Evolutionary conservation across 2,888 invertebrate species (phyloP).

Genomic region (Sarcophaga variegata): DNA sequence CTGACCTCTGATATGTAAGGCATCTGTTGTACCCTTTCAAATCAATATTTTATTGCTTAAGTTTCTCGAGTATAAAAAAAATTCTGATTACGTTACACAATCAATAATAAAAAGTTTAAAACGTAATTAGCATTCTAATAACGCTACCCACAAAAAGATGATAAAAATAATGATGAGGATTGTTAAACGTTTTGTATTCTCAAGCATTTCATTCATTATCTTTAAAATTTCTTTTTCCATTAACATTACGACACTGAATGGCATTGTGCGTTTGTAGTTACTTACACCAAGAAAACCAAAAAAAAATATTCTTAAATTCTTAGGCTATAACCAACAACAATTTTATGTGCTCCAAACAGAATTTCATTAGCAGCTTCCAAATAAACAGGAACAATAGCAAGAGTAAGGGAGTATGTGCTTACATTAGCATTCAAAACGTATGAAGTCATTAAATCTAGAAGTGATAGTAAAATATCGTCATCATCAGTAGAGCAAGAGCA

Average conservation of each 20-base stretch:
- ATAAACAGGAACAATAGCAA: neutral
- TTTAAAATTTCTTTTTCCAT: conserved; percentile 28
- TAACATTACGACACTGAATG: conserved; percentile 54
- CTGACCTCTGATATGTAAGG: too few species aligned
- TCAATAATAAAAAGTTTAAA: too few species aligned
- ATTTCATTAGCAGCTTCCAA: neutral
- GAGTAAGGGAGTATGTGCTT: conserved; percentile 22
- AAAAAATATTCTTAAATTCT: neutral
- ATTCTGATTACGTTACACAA: too few species aligned
- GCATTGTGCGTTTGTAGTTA: too few species aligned
- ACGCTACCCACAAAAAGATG: conserved; percentile 4
- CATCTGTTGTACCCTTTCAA: too few species aligned
- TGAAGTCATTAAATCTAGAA: conserved; percentile 78
- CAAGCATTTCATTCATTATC: conserved; percentile 76
- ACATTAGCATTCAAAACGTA: conserved; percentile 80
- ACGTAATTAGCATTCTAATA: too few species aligned
- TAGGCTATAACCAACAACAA: conserved; percentile 18
- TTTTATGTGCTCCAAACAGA: conserved; percentile 10
- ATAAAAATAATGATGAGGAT: conserved; percentile 13
- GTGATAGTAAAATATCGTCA: conserved; percentile 42
- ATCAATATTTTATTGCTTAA: too few species aligned
- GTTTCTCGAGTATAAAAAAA: too few species aligned
- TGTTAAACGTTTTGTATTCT: conserved; percentile 11
- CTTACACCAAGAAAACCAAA: too few species aligned
- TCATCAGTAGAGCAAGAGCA: neutral